Evolutionary conservation across 2,797 vertebrate genomes (phyloP).

Genomic region (Serranus cabrilla): DNA sequence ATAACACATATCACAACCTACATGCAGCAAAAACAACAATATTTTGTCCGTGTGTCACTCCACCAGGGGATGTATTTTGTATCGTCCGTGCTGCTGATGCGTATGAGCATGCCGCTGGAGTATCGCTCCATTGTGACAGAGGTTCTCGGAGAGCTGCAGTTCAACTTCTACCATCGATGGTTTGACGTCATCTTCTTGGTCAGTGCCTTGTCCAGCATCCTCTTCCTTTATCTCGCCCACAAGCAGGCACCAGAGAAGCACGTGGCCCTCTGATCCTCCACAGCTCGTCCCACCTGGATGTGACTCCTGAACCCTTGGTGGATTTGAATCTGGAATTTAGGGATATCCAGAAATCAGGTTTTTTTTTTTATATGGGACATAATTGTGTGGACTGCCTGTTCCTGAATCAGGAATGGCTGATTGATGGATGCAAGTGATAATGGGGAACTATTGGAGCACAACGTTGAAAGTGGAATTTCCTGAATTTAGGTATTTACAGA

Average conservation of each 20-base stretch:
- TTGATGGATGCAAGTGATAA: conserved; percentile 24
- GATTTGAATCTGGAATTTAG: conserved; percentile 45
- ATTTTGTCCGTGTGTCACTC: conserved; percentile 12
- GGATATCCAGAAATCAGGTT: conserved; percentile 27
- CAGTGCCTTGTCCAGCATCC: conserved; percentile 98
- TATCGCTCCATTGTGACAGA: conserved; percentile 97
- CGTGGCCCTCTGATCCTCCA: conserved; percentile 85
- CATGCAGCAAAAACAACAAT: background rate
- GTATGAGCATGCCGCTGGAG: conserved; percentile 98
- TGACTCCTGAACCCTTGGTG: conserved; percentile 4
- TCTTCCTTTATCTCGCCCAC: conserved; percentile 98
- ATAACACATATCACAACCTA: background rate
- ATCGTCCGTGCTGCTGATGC: conserved; percentile 96
- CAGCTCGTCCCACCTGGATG: conserved; percentile 1
- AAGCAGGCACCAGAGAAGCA: conserved; percentile 99
- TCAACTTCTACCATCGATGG: conserved; percentile 99
- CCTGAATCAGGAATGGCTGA: conserved; percentile 83
- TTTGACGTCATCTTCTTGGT: conserved; percentile 99
- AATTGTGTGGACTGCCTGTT: conserved; percentile 56
- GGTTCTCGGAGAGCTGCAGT: conserved; percentile 97
- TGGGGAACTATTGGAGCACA: conserved; percentile 28
- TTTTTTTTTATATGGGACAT: conserved; percentile 31
- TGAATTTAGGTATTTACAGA: conserved; percentile 30
- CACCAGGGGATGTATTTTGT: conserved; percentile 97
- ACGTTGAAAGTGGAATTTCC: conserved; percentile 31